phyloP scores from a whole-genome alignment of 2,797 vertebrate species.

The Sebastes hopkinsi region DNA sequence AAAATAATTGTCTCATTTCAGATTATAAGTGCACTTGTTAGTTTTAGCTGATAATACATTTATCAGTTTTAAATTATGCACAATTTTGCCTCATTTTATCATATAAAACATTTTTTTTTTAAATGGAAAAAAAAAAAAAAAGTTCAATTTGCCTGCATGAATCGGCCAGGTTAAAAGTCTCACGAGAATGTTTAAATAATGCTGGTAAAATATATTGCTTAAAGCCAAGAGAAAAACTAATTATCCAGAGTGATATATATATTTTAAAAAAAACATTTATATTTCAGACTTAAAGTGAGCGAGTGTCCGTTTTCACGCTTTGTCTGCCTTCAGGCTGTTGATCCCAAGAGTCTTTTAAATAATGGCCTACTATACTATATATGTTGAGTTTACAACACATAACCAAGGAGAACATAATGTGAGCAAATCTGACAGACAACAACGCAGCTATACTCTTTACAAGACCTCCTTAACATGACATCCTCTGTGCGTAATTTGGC shows the following conservation, averaged over 20 bases:
- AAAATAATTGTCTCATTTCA: neutral
- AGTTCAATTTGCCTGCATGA: neutral
- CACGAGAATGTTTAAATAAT: neutral
- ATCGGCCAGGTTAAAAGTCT: neutral
- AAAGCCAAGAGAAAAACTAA: neutral
- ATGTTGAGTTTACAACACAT: neutral
- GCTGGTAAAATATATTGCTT: neutral
- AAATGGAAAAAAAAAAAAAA: neutral
- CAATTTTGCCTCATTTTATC: too few species aligned
- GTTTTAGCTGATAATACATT: neutral
- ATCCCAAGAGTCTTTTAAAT: neutral
- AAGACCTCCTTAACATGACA: neutral
- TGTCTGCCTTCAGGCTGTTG: neutral
- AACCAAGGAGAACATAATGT: neutral
- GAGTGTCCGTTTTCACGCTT: neutral
- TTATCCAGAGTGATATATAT: neutral
- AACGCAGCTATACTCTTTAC: neutral
- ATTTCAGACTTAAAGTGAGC: neutral
- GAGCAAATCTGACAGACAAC: neutral
- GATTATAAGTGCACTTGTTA: neutral
- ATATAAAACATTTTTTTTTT: neutral
- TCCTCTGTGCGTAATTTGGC: neutral
- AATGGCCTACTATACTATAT: neutral
- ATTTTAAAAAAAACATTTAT: neutral
- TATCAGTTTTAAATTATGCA: neutral